phyloP scores from a whole-genome alignment of 92 coral and sea anemone species.

The Siderastrea siderea region DNA sequence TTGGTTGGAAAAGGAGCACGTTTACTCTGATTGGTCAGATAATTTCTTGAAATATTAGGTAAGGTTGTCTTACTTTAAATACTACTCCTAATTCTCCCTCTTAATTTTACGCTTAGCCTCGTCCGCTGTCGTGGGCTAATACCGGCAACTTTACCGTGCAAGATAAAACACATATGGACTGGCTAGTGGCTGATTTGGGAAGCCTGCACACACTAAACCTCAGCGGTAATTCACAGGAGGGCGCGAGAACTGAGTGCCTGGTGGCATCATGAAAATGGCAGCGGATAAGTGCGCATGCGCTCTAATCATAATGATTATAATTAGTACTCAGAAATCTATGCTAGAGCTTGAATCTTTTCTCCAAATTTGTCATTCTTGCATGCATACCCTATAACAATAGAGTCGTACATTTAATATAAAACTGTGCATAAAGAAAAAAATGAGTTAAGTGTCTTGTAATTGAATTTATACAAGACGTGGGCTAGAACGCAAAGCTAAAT shows the following conservation, averaged over 20 bases:
- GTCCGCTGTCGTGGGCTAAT: slow-evolving; percentile 97
- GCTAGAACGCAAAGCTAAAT: too few species aligned
- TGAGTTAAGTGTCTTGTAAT: too few species aligned
- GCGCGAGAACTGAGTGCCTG: slow-evolving; percentile 20
- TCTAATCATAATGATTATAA: too few species aligned
- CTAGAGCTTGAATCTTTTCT: background rate
- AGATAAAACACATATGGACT: slow-evolving; percentile 88
- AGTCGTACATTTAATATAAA: too few species aligned
- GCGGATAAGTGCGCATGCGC: background rate
- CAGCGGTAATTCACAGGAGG: slow-evolving; percentile 38
- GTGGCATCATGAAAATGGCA: slow-evolving; percentile 33
- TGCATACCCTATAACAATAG: background rate
- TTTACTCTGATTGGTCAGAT: background rate
- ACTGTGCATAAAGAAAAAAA: background rate
- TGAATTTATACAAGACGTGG: too few species aligned
- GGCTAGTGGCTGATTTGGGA: slow-evolving; percentile 88
- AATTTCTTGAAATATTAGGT: background rate
- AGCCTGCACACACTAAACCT: slow-evolving; percentile 50
- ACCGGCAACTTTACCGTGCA: slow-evolving; percentile 92
- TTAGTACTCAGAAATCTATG: background rate
- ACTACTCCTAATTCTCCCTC: background rate
- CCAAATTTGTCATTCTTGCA: background rate
- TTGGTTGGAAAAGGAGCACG: background rate
- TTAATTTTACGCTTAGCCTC: slow-evolving; percentile 64
- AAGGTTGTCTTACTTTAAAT: background rate